Percentiles rank a stretch among this genome's conserved stretches.
Conservation (phyloP, 2,113 vertebrate species). For the Ahaetulla prasina region DNA sequence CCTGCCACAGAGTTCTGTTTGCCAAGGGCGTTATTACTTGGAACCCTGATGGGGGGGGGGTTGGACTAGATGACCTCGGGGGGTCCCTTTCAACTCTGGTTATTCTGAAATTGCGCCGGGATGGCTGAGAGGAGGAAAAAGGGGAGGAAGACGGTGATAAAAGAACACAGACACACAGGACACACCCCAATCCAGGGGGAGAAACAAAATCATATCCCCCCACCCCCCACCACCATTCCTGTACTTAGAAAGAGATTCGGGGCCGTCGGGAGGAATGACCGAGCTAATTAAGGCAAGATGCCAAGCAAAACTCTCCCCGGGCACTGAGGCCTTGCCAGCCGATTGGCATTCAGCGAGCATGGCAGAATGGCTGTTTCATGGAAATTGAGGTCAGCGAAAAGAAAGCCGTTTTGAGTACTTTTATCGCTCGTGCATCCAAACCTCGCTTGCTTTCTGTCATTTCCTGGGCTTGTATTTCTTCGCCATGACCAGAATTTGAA, state of each 20-base stretch:
- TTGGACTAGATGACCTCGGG: too few relatives aligned
- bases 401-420: neutral
- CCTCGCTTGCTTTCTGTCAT: neutral
- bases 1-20: too few relatives aligned
- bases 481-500: neutral
- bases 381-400: slow-evolving; percentile 8
- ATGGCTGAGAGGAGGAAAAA: too few relatives aligned
- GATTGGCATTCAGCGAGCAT: neutral
- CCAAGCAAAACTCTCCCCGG: neutral
- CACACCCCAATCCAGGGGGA: too few relatives aligned
- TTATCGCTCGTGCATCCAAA: neutral
- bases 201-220: too few relatives aligned
- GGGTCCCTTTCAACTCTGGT: too few relatives aligned
- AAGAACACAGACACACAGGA: neutral
- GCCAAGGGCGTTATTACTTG: too few relatives aligned
- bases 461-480: neutral
- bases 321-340: neutral
- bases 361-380: slow-evolving; percentile 5
- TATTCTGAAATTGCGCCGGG: too few relatives aligned
- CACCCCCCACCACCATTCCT: too few relatives aligned
- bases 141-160: neutral
- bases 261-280: neutral
- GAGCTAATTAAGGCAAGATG: neutral
- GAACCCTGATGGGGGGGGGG: too few relatives aligned
- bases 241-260: neutral